phyloP scores from a whole-genome alignment of 2,113 vertebrate genomes.

The Vimba vimba region DNA sequence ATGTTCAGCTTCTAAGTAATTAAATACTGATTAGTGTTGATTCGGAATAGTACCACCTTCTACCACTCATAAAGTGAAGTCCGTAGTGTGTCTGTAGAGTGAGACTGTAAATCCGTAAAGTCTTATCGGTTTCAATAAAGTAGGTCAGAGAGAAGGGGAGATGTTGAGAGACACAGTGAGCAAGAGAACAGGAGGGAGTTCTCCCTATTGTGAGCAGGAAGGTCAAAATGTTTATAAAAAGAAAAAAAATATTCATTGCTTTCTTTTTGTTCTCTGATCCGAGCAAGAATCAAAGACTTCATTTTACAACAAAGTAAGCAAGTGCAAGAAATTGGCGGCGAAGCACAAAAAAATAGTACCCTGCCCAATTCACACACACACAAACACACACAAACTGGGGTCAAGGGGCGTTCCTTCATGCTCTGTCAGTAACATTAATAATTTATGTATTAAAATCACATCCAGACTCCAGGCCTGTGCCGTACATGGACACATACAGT shows the following conservation, averaged over 20 bases:
- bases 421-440: conserved; percentile 21
- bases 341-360: background rate
- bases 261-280: conserved; percentile 24
- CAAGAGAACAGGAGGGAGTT: background rate
- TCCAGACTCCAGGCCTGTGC: background rate
- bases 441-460: background rate
- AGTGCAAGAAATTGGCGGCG: background rate
- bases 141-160: conserved; percentile 13
- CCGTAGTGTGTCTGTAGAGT: conserved; percentile 12
- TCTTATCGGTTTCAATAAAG: background rate
- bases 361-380: background rate
- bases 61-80: background rate
- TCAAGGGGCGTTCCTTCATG: background rate
- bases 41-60: background rate
- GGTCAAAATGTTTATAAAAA: conserved; percentile 1
- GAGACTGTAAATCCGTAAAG: background rate
- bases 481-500: background rate
- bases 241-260: background rate
- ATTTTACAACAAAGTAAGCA: conserved; percentile 14
- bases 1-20: conserved; percentile 11
- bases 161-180: background rate
- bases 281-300: conserved; percentile 11
- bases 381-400: background rate
- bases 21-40: conserved; percentile 35
- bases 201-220: background rate